Conservation (phyloP, 2,113 vertebrate genomes). For the Callaeas wilsoni region DNA sequence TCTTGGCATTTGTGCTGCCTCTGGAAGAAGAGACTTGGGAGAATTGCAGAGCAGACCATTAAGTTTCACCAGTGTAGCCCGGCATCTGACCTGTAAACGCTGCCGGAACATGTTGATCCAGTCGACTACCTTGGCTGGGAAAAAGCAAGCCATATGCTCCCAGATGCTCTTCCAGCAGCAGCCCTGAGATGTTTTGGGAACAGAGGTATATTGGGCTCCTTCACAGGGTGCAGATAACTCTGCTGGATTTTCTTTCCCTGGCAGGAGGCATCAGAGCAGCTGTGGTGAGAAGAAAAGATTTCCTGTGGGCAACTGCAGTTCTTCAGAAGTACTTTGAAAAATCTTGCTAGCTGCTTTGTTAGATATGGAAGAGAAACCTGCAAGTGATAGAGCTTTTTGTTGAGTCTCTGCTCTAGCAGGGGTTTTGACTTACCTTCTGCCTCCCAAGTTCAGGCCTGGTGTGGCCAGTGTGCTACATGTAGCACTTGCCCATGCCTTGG, state of each 20-base stretch:
- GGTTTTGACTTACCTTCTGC: neutral
- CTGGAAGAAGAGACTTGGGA: neutral
- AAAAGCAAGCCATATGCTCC: neutral
- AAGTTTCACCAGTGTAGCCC: neutral
- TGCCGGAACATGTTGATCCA: neutral
- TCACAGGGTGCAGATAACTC: neutral
- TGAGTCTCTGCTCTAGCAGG: neutral
- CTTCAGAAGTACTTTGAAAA: neutral
- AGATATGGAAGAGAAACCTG: neutral
- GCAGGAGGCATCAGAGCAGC: neutral
- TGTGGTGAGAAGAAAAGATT: neutral
- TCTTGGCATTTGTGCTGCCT: neutral
- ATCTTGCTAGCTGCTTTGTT: neutral
- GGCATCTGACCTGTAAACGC: neutral
- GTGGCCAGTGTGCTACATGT: neutral
- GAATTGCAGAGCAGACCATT: neutral
- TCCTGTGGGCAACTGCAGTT: neutral
- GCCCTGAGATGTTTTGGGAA: neutral
- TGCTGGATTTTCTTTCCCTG: neutral
- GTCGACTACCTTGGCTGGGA: neutral
- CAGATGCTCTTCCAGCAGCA: neutral
- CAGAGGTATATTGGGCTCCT: neutral
- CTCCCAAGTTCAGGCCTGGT: neutral
- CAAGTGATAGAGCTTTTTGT: neutral
- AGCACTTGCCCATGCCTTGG: neutral